Evolutionary conservation across 2,888 invertebrate genomes (phyloP), one percentile per base, ranked within the genome.

Genomic region (Acrocyrtus sp.): DNA sequence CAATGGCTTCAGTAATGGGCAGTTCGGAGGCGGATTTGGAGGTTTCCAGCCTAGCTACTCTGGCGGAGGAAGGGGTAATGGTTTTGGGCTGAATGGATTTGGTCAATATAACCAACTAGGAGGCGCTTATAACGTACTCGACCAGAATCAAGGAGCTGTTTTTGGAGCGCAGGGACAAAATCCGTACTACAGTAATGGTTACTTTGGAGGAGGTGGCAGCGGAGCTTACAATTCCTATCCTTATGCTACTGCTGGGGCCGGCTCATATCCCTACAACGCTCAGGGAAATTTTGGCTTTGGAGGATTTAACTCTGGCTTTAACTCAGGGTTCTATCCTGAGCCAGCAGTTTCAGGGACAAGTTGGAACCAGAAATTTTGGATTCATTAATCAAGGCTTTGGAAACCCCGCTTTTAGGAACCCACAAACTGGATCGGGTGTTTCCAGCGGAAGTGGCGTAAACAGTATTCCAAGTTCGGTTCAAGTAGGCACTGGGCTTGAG

Each of bases 361-460:
- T 51, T 50, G 67, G 62, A 3, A 24, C 45, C 6, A 50, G 73
- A 50, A 76, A 76, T 48, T 63, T 58, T 53, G 74, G 74, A n/a
- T 74, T 74, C 50, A 66, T 74, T 12, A 74, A 74, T 58, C 74
- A 74, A 60, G 74, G 69, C 6, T 74, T 74, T 48, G 74, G 74
- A n/a, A 74, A 74, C 29, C 74, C 74, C 8, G 68, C 68, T 0
- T 69, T 69, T 24, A 69, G 68, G 39, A 61, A 56, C 27, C 68
- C 68, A n/a, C 67, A 67, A 51, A 19, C 4, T 8, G 58, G 19
- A 39, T 29, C 26, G 19, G 24, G 26, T 5, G 19, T 29, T 54
- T 41, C 51, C 5, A 48, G 26, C 19, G 57, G 57, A 12, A 39
- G 19, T 17, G 43, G n/a, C n/a, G n/a, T n/a, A n/a, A 54, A 21